Percentiles rank a stretch among this genome's conserved stretches.
phyloP scores from a whole-genome alignment of 2,797 vertebrate genomes.

The Rhynchonycteris naso region DNA sequence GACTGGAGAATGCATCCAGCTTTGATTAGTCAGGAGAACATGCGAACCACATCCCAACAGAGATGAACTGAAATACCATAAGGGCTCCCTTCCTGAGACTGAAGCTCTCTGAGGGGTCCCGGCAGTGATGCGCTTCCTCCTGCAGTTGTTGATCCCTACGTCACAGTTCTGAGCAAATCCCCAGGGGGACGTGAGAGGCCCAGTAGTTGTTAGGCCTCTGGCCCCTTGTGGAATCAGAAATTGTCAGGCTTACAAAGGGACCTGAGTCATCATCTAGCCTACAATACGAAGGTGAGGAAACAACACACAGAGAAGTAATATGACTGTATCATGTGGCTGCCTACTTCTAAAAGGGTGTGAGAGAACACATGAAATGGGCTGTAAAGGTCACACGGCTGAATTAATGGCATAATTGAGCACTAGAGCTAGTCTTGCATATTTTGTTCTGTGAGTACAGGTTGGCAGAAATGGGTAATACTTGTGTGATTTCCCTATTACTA shows the following conservation, averaged over 20 bases:
- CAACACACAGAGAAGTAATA: neutral
- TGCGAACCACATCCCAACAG: neutral
- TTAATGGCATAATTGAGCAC: neutral
- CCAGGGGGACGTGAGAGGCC: neutral
- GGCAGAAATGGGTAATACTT: neutral
- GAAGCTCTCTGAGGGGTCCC: neutral
- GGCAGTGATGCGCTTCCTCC: neutral
- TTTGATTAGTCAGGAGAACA: neutral
- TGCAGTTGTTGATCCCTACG: neutral
- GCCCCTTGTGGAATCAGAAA: neutral
- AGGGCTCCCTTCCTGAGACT: neutral
- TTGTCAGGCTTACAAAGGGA: neutral
- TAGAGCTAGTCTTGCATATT: neutral
- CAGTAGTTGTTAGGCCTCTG: neutral
- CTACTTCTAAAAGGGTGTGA: neutral
- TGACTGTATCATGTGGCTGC: neutral
- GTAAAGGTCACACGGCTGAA: neutral
- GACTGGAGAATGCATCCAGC: neutral
- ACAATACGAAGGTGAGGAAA: neutral
- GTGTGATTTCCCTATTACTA: neutral
- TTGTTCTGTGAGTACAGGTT: neutral
- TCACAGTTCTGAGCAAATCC: neutral
- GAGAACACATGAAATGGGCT: neutral
- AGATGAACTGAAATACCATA: neutral
- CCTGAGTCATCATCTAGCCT: neutral